Conservation (phyloP, 2,888 invertebrate species). For the Icerya purchasi region DNA sequence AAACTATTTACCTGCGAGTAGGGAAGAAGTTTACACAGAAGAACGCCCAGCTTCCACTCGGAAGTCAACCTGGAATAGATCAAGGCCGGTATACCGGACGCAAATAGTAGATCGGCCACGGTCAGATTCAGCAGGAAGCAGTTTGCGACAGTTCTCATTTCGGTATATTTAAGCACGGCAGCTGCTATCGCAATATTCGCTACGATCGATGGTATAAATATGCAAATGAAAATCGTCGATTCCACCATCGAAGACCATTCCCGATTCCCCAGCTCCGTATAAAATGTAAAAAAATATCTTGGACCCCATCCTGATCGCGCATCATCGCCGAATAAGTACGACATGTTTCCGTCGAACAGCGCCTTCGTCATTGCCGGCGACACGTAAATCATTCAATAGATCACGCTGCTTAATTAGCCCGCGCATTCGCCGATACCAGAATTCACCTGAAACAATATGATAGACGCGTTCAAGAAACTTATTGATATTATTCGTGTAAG, state of each 20-base stretch:
- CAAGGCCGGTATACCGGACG: slow-evolving; percentile 32
- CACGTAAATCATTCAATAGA: too few species aligned
- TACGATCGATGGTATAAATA: slow-evolving; percentile 29
- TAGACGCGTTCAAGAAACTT: too few species aligned
- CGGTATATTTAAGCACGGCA: slow-evolving; percentile 31
- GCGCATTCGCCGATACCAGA: too few species aligned
- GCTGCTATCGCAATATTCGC: slow-evolving; percentile 31
- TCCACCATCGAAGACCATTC: slow-evolving; percentile 25
- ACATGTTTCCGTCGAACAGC: slow-evolving; percentile 24
- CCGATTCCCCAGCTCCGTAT: slow-evolving; percentile 31
- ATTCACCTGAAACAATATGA: too few species aligned
- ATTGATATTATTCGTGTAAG: too few species aligned
- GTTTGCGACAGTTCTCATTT: slow-evolving; percentile 35
- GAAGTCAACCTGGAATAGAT: slow-evolving; percentile 31
- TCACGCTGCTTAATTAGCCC: too few species aligned
- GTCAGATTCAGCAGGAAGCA: slow-evolving; percentile 36
- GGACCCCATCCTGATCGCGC: slow-evolving; percentile 30
- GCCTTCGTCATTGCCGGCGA: background rate
- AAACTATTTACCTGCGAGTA: slow-evolving; percentile 30
- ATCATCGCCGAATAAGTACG: slow-evolving; percentile 31
- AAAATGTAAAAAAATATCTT: slow-evolving; percentile 33
- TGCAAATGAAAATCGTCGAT: slow-evolving; percentile 27
- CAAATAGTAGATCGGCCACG: slow-evolving; percentile 39
- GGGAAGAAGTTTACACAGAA: slow-evolving; percentile 31
- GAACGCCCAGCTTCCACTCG: slow-evolving; percentile 31